Conservation (phyloP, 2,888 invertebrate genomes). For the Hyposoter dolosus region DNA sequence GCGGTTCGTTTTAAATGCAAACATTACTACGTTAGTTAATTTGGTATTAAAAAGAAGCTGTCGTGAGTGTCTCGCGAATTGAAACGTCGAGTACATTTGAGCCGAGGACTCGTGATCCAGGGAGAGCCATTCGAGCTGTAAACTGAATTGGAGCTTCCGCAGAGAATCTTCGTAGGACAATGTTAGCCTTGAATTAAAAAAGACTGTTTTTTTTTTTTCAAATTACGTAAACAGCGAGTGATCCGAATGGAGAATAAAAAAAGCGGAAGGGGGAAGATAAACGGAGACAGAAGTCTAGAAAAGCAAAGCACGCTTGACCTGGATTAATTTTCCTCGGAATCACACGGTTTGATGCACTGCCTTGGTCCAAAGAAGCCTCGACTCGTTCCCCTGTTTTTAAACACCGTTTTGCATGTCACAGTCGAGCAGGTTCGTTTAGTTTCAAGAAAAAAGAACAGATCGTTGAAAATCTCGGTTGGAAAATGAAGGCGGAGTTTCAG, state of each 20-base stretch:
- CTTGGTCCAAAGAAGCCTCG: background rate
- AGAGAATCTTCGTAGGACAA: background rate
- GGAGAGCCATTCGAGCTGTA: conserved; percentile 28
- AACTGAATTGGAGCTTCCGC: background rate
- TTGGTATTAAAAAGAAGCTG: conserved; percentile 28
- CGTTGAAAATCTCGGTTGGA: conserved; percentile 17
- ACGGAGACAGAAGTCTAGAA: background rate
- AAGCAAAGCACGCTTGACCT: conserved; percentile 14
- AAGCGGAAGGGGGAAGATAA: background rate
- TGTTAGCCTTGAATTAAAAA: background rate
- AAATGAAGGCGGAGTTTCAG: conserved; percentile 13
- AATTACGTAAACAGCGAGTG: background rate
- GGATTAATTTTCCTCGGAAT: conserved; percentile 43
- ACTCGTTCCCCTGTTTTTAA: conserved; percentile 26
- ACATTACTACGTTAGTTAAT: background rate
- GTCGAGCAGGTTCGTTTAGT: conserved; percentile 31
- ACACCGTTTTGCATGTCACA: conserved; percentile 16
- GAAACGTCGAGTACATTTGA: conserved; percentile 38
- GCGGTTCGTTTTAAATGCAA: conserved; percentile 11
- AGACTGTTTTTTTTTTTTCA: background rate
- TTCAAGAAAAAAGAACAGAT: background rate
- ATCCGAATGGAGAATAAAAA: background rate
- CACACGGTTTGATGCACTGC: conserved; percentile 20
- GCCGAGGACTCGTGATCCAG: background rate
- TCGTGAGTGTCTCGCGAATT: conserved; percentile 32